These are phyloP conservation scores for Imbricaverruca yamaguchii DNA, from an alignment of 2,888 invertebrate species.

Conservation along the genomic window DNA sequence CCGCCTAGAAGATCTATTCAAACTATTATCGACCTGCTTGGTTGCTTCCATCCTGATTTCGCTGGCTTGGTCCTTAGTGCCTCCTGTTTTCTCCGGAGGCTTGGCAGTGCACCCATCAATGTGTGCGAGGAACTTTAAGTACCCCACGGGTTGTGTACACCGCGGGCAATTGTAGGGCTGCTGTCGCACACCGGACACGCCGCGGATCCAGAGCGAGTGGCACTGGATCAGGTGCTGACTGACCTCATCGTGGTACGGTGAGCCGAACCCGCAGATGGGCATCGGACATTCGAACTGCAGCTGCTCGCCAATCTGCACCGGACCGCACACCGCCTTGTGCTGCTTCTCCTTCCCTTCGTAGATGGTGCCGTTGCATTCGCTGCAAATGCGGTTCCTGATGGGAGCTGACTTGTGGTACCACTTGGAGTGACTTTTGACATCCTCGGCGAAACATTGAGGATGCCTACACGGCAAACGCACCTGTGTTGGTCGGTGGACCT, in stretches of 20 bases:
- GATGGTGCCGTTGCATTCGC: not conserved
- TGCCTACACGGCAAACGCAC: not conserved
- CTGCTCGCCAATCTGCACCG: no score
- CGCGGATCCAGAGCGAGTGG: conserved; percentile 2
- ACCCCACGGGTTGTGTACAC: not conserved
- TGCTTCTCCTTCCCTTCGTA: not conserved
- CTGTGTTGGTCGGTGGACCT: not conserved
- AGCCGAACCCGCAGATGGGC: conserved; percentile 2
- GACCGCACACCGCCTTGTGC: not conserved
- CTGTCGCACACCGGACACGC: not conserved
- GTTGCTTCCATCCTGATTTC: not conserved
- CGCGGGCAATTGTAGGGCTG: not conserved
- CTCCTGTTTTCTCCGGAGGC: not conserved
- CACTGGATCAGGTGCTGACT: not conserved
- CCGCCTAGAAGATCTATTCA: not conserved
- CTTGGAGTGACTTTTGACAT: not conserved
- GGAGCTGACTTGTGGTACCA: not conserved
- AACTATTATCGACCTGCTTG: not conserved
- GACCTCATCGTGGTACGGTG: not conserved
- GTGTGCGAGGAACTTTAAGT: not conserved
- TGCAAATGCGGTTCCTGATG: not conserved
- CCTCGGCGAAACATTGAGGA: not conserved
- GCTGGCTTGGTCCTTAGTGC: not conserved
- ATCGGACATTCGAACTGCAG: not conserved
- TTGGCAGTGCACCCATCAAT: not conserved